A percentile compares a stretch with the other conserved stretches of the same genome.
phyloP scores from a whole-genome alignment of 2,888 invertebrate genomes.

The Polia nebulosa region DNA sequence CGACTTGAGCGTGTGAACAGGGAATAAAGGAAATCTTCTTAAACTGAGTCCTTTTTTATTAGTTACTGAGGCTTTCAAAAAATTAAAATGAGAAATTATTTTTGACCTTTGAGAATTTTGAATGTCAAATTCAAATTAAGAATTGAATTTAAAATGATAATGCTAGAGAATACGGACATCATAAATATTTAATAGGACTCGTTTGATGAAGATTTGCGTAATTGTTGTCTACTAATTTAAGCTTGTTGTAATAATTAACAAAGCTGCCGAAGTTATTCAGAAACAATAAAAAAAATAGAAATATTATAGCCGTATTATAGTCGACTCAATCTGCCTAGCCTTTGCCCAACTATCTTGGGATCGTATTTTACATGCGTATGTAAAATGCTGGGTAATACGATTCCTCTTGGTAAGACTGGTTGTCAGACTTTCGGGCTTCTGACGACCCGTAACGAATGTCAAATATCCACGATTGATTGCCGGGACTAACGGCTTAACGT shows the following conservation, averaged over 20 bases:
- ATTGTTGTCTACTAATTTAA: slow-evolving; percentile 44
- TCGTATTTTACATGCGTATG: no score
- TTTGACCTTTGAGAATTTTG: no score
- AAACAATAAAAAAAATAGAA: background rate
- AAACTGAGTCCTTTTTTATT: slow-evolving; percentile 1
- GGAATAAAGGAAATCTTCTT: slow-evolving; percentile 12
- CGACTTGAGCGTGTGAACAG: background rate
- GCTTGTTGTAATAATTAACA: slow-evolving; percentile 18
- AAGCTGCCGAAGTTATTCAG: background rate
- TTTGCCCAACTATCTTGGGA: no score
- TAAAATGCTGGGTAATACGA: no score
- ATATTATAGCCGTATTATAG: no score
- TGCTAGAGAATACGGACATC: background rate
- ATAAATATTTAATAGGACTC: background rate
- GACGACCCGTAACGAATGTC: no score
- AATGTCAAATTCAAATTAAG: background rate
- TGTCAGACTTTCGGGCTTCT: no score
- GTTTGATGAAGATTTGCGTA: slow-evolving; percentile 23
- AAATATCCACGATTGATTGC: no score
- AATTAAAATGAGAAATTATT: accelerated
- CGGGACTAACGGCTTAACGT: no score
- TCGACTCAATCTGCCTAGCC: no score
- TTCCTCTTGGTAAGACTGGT: no score
- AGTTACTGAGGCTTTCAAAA: background rate
- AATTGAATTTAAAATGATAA: background rate